Base-by-base conservation (phyloP, 2,113 vertebrate genomes). In the Engystomops pustulosus region DNA sequence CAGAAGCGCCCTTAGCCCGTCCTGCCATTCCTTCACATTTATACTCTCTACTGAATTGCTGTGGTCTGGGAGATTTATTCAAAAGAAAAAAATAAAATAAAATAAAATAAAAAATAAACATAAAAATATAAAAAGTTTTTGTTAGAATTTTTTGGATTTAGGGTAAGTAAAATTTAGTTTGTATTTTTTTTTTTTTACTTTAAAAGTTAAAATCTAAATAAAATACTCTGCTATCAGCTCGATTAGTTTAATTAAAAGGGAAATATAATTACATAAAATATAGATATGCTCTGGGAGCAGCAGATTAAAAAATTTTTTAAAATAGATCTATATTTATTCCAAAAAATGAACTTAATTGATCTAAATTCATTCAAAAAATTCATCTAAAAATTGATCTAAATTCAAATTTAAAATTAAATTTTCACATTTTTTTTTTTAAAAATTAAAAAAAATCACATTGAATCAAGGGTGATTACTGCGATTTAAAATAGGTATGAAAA, bases 1-100 rank as follows among this genome's bases (percentile, higher is more conserved):
- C 92, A 99, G 93, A 91, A 99, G 98, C 90, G 98, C 98, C 95
- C 97, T 96, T 87, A 99, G 95, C 90, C 98, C 97, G 88, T 99
- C 98, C 95, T 99, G 98, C 98, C 98, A 99, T 93, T 99, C 97
- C 96, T 99, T 99, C 94, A 99, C 94, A 95, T 97, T 98, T 96
- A 99, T 95, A 94, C 96, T 97, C 86, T 98, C 97, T 96, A 96
- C 94, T 94, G 96, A 98, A 95, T 95, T 94, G 90, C 95, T 97
- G 95, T 96, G 97, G 95, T 99, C 98, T 98, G 94, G 91, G 93
- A 93, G 91, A 91, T 93, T 93, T 93, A 88, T 90, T 91, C 95
- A 93, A 93, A 94, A 93, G 89, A 91, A 72, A 86, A 70, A 85
- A 89, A 92, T 91, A 91, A n/a, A n/a, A n/a, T n/a, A n/a, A n/a